phyloP scores from a whole-genome alignment of 2,797 vertebrate genomes.

The Nothura maculosa region DNA sequence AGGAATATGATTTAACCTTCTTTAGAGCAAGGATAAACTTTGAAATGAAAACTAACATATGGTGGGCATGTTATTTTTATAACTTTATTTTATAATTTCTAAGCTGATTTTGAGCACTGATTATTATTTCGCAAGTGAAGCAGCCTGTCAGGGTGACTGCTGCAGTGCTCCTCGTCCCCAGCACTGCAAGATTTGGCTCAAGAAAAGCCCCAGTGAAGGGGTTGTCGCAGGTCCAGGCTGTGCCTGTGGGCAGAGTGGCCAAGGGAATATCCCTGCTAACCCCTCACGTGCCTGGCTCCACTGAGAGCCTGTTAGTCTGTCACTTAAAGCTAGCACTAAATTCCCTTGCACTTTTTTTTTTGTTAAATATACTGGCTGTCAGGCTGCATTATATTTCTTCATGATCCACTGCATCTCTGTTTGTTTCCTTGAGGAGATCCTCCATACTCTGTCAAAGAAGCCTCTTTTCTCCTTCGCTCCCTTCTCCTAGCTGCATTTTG shows the following conservation, averaged over 20 bases:
- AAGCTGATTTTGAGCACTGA: slow-evolving; percentile 64
- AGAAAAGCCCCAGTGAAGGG: not conserved
- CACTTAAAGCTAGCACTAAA: slow-evolving; percentile 22
- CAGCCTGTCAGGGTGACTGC: slow-evolving; percentile 12
- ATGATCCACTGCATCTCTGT: slow-evolving; percentile 42
- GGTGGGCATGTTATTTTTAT: slow-evolving; percentile 71
- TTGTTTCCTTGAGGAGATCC: slow-evolving; percentile 23
- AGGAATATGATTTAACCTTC: slow-evolving; percentile 75
- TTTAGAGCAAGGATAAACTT: slow-evolving; percentile 77
- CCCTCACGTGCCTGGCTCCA: not conserved
- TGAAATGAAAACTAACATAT: slow-evolving; percentile 77
- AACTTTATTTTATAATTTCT: slow-evolving; percentile 71
- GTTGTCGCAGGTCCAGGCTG: not conserved
- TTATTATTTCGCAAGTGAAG: slow-evolving; percentile 57
- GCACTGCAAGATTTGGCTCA: not conserved
- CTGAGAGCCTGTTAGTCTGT: slow-evolving; percentile 48
- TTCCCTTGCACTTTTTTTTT: slow-evolving; percentile 10
- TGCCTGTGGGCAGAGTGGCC: not conserved
- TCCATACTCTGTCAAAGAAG: not conserved
- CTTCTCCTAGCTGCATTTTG: not conserved
- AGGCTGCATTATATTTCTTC: slow-evolving; percentile 65
- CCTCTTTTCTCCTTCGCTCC: slow-evolving; percentile 1
- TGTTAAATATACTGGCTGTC: slow-evolving; percentile 57
- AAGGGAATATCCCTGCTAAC: not conserved
- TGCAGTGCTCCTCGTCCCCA: not conserved